Conservation (phyloP, 2,113 vertebrate genomes). For the Podocnemis expansa region DNA sequence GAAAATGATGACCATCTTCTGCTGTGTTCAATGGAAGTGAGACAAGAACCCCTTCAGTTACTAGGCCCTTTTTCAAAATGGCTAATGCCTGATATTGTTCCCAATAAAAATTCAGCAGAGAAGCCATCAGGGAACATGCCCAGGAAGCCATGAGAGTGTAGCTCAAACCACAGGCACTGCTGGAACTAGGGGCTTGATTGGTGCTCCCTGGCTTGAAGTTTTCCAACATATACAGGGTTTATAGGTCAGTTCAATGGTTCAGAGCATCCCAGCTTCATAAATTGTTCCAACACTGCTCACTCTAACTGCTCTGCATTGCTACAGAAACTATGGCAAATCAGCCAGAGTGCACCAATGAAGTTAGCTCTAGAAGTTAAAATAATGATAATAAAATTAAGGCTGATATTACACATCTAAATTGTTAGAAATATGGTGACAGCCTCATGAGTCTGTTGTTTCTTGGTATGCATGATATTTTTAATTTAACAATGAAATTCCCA, state of each 20-base stretch:
- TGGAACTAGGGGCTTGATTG: no score
- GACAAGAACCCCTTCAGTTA: not conserved
- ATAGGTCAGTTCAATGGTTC: no score
- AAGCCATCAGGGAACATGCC: not conserved
- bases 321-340: not conserved
- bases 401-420: not conserved
- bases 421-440: not conserved
- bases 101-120: not conserved
- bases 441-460: not conserved
- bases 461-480: not conserved
- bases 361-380: no score
- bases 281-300: no score
- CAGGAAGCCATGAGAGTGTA: not conserved
- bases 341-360: no score
- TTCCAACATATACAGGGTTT: no score
- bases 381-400: no score
- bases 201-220: no score
- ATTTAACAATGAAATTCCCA: not conserved
- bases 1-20: rapidly evolving
- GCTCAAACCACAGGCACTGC: not conserved
- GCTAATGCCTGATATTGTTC: not conserved
- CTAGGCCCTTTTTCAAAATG: not conserved
- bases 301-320: not conserved
- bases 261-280: no score
- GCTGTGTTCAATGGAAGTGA: not conserved